Evolutionary conservation across 2,797 vertebrate genomes (phyloP), one percentile per base, ranked within the genome.

Genomic region (Microhierax caerulescens): DNA sequence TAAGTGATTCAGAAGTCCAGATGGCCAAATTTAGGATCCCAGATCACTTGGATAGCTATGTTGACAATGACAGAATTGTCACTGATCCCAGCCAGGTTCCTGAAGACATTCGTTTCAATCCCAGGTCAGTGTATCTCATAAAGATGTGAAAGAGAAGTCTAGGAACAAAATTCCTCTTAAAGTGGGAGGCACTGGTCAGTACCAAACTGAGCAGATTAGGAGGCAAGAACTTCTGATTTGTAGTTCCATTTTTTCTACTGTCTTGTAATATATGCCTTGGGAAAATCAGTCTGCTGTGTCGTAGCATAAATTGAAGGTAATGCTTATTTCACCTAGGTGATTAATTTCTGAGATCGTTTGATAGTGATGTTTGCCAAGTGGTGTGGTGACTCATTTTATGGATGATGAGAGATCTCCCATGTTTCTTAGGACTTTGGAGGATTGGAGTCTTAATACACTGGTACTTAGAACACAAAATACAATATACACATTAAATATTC

Each of bases 1-100:
- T 98, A 93, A 98, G 98, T 95, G 98, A 98, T 85, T 98, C 98
- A 80, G 98, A 98, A 96, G 95, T 98, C 85, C 98, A 98, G 92
- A 94, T 98, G 95, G 97, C 98, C 75, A 98, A 97, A 94, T 98
- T 98, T 93, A 96, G 97, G 90, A 98, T 98, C 54, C 98, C 98
- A 21, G 95, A 97, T 89, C 92, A 98, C 4, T 48, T 93, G 47
- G 20, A 90, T 54, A 93, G 93, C 87, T 98, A 97, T n/a, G 88
- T 48, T 69, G 98, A 98, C 83, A 98, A 98, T 63, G 96, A 98
- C 84, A 97, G 82, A 94, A 87, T 98, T 57, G 92, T 98, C 77
- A 98, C 56, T 51, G 97, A 98, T 82, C 88, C 88, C 76, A 96
- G 78, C 45, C 70, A 97, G 56, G 96, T 98, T 92, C 95, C 98